phyloP scores from a whole-genome alignment of 2,113 vertebrate species.

The Crotalus horridus region DNA sequence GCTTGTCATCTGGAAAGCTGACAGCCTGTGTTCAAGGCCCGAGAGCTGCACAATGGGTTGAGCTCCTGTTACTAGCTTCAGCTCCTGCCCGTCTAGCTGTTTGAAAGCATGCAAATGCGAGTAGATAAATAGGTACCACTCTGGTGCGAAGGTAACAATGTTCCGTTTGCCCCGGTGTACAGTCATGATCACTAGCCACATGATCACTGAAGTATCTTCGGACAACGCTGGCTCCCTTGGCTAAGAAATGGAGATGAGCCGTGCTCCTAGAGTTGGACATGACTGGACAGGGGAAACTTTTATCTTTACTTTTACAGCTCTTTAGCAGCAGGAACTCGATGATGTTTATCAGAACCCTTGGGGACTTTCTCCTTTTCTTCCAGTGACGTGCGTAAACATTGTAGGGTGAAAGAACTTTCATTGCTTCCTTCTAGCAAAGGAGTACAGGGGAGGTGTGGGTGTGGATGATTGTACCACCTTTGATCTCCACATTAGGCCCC shows the following conservation, averaged over 20 bases:
- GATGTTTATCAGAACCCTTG: not conserved
- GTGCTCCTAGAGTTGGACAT: too few relatives aligned
- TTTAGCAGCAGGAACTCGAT: not conserved
- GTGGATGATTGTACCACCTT: not conserved
- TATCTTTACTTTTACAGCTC: not conserved
- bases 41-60: too few relatives aligned
- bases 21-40: too few relatives aligned
- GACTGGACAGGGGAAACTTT: too few relatives aligned
- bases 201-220: not conserved
- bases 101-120: not conserved
- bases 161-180: not conserved
- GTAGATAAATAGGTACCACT: not conserved
- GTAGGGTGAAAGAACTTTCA: not conserved
- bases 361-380: not conserved
- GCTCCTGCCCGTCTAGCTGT: too few relatives aligned
- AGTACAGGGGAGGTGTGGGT: not conserved
- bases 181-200: not conserved
- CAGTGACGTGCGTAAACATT: not conserved
- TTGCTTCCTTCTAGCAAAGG: not conserved
- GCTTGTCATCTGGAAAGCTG: too few relatives aligned
- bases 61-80: too few relatives aligned
- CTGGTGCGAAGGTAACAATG: not conserved
- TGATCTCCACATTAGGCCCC: not conserved
- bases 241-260: too few relatives aligned
- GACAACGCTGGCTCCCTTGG: not conserved